Evolutionary conservation across 2,888 invertebrate species (phyloP), one percentile per base, ranked within the genome.

Genomic region (Stegana nigrithorax): DNA sequence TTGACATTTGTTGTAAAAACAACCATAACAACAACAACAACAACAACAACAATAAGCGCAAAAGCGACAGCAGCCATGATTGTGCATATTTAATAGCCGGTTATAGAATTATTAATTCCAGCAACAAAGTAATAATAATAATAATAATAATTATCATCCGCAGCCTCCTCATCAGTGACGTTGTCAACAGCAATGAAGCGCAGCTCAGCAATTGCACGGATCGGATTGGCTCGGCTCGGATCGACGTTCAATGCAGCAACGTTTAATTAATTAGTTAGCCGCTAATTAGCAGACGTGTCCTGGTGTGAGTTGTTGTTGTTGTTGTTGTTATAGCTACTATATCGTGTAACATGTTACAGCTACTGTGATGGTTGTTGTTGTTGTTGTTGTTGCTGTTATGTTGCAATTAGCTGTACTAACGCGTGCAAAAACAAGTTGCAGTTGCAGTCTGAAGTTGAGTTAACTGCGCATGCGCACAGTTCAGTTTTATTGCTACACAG

Each of bases 391-490:
- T 44, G 8, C 17, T 8, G 8, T 44, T n/a, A 7, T 39, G 39
- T 58, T 25, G 25, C 75, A 75, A 75, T 75, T 79, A 77, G n/a
- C n/a, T n/a, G n/a, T n/a, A n/a, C n/a, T n/a, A n/a, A n/a, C n/a
- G n/a, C n/a, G n/a, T n/a, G n/a, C n/a, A n/a, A n/a, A n/a, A n/a
- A n/a, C n/a, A n/a, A n/a, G 75, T 67, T 66, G 39, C 39, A 14
- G n/a, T 6, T 4, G 14, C 1, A 2, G 39, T 17, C 4, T 17
- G 6, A 6, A 39, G 29, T 10, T 39, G 39, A 39, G 39, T 10
- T 57, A 71, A 79, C 75, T 71, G 75, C 73, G 73, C 75, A 73
- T 79, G 69, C 63, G 63, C 62, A 10, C 14, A 62, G 77, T 76
- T 77, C 73, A 8, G 79, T 79, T 74, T 58, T 14, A 10, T 6